Evolutionary conservation across 2,113 vertebrate species (phyloP), one percentile per base, ranked within the genome.

Genomic region (Pachycephala philippinensis): DNA sequence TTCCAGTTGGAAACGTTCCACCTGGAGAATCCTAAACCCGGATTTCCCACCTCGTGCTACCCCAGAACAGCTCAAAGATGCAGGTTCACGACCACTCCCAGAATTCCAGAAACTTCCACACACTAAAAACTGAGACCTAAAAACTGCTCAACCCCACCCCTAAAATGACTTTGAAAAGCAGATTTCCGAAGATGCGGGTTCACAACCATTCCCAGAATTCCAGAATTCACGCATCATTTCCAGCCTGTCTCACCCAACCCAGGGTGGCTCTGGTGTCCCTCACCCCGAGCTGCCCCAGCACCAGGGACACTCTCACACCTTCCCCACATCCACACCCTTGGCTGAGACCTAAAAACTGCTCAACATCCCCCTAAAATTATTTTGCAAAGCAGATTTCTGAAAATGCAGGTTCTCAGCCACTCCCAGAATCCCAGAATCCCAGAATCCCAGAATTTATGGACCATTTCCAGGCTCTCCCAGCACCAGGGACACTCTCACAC

Each of bases 41-140:
- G 0, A 8, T 27, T 37, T 47, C 60, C 6, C 28, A 6, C 3
- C 71, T 11, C 1, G 28, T 1, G 30, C n/a, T 12, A 0, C 0
- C 56, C 60, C 52, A 23, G 44, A 13, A 2, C 1, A 35, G 54
- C 8, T 50, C 81, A 56, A 7, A 44, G 49, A 2, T 0, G 3
- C 0, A 9, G 49, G 8, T 7, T 22, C 14, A 37, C 8, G 11
- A 18, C 2, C 10, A 4, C 3, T 5, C 33, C 30, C 63, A 22
- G 40, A 35, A 44, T 10, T 27, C 2, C 37, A n/a, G n/a, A n/a
- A n/a, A n/a, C n/a, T n/a, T n/a, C n/a, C n/a, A n/a, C n/a, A n/a
- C n/a, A n/a, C n/a, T n/a, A n/a, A n/a, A n/a, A n/a, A n/a, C n/a
- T n/a, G n/a, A n/a, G n/a, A n/a, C n/a, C n/a, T n/a, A n/a, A n/a